Evolutionary conservation across 2,888 invertebrate species (phyloP), one percentile per base, ranked within the genome.

Genomic region (Pseudococcus jackbeardsleyi): DNA sequence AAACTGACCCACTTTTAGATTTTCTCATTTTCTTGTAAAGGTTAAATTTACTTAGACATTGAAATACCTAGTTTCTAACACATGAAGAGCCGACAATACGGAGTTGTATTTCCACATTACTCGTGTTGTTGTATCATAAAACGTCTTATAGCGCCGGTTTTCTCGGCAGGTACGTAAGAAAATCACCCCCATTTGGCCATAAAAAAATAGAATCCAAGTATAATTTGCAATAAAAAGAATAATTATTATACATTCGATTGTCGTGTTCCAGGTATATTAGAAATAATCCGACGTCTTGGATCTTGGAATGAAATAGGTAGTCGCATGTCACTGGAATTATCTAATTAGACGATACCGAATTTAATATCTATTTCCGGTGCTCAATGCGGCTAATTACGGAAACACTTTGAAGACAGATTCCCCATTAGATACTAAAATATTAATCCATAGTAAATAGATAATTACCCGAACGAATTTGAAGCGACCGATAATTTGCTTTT

Each of bases 391-490:
- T 46, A 19, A 19, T 46, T 82, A 46, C 4, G n/a, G 46, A 12
- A 46, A 46, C 42, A 79, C 42, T 79, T 79, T 79, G 17, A 42
- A 42, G 15, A 42, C n/a, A 68, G 26, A 42, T 42, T 42, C 8
- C n/a, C n/a, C 4, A 19, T 22, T 64, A 33, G 33, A 39, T 72
- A 12, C 17, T 46, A 82, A 42, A 82, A 46, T 82, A 46, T 82
- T 82, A 82, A 82, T 82, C 22, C 19, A 9, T 82, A 7, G 7
- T 46, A 46, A 39, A 82, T 82, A 46, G 42, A 82, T 82, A 82
- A 82, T 82, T 82, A 82, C 79, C 79, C 79, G 79, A 82, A 82
- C n/a, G 79, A 82, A 82, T 82, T 82, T 82, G 79, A 82, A 82
- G 79, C 79, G 79, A 82, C 79, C 79, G 79, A 82, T 82, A 46